Evolutionary conservation across 2,113 vertebrate species (phyloP).

Genomic region (Ceuthmochares aereus): DNA sequence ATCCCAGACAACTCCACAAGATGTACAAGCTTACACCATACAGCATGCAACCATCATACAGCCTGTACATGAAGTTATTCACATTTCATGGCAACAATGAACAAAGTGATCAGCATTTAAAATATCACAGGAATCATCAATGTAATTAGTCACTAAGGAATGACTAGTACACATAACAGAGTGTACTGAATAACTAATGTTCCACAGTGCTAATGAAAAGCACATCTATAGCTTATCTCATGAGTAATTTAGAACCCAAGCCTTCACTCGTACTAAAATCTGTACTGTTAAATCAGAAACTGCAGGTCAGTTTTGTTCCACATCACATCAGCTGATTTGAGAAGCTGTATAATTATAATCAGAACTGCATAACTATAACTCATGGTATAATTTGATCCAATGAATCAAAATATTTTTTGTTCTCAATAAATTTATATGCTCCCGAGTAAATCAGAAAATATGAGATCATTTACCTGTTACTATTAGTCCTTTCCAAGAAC

Average conservation of each 20-base stretch:
- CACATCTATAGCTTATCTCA: background rate
- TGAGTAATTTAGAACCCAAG: background rate
- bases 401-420: background rate
- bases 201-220: background rate
- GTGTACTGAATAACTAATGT: background rate
- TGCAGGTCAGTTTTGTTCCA: background rate
- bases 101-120: background rate
- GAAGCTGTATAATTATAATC: background rate
- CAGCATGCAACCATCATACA: background rate
- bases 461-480: background rate
- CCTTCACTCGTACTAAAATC: background rate
- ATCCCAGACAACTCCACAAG: background rate
- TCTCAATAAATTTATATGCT: background rate
- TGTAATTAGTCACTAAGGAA: constrained; percentile 16
- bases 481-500: background rate
- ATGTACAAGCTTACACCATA: background rate
- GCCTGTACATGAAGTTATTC: background rate
- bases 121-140: background rate
- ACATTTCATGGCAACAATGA: background rate
- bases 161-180: background rate
- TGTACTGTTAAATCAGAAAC: background rate
- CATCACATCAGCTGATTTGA: background rate
- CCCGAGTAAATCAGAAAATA: background rate
- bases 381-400: background rate
- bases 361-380: background rate